These are phyloP conservation scores for Montipora capitata DNA, from an alignment of 92 coral and sea anemone genomes.

Conservation along the genomic window DNA sequence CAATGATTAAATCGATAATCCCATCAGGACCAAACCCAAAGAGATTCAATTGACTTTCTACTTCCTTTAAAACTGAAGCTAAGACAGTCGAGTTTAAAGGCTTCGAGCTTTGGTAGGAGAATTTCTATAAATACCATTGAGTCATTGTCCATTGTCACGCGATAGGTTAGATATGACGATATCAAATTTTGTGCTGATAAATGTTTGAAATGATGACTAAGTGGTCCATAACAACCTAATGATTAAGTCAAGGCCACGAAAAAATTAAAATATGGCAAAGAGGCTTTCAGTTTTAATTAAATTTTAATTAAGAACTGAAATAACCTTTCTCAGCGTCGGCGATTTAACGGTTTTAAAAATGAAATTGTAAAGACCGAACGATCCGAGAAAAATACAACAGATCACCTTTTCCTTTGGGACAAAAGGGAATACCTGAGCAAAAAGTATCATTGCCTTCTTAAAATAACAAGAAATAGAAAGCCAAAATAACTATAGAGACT, in stretches of 20 bases:
- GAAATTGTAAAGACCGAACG: neutral
- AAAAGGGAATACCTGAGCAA: no score
- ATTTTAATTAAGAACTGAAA: neutral
- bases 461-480: no score
- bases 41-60: neutral
- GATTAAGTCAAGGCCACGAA: neutral
- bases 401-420: no score
- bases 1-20: conserved; percentile 16
- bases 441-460: no score
- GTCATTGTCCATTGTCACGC: conserved; percentile 1
- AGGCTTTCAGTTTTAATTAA: neutral
- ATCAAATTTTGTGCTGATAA: neutral
- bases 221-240: neutral
- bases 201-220: neutral
- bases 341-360: neutral
- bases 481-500: no score
- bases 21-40: neutral
- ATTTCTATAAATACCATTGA: neutral
- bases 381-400: neutral
- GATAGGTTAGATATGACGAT: neutral
- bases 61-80: neutral
- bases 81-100: neutral
- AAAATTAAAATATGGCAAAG: neutral
- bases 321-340: neutral
- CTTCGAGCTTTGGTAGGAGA: no score